These are phyloP conservation scores for Fopius arisanus DNA, from an alignment of 1,140 invertebrate genomes.

Conservation along the genomic window DNA sequence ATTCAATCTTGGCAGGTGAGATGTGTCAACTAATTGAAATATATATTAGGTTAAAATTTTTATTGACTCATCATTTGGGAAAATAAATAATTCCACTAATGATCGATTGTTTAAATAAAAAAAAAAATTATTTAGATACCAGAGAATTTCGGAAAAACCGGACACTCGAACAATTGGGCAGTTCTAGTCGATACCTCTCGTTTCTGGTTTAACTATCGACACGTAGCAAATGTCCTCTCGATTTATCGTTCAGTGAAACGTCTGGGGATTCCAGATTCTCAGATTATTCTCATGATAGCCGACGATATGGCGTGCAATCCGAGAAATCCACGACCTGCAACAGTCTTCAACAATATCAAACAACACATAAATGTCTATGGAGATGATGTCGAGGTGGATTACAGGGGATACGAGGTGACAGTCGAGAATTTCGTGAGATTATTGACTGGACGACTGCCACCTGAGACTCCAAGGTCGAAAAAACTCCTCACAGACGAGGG, in stretches of 20 bases:
- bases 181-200: constrained; percentile 97
- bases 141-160: constrained; percentile 60
- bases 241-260: constrained; percentile 98
- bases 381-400: constrained; percentile 99
- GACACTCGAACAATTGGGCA: constrained; percentile 99
- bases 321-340: constrained; percentile 95
- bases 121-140: constrained; percentile 53
- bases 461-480: constrained; percentile 94
- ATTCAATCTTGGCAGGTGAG: constrained; percentile 39
- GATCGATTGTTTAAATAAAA: too few relatives aligned
- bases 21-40: background rate
- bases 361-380: constrained; percentile 99
- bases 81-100: too few relatives aligned
- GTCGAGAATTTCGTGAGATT: constrained; percentile 98
- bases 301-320: constrained; percentile 99
- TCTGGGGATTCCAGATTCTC: constrained; percentile 95
- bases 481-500: constrained; percentile 94
- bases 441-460: constrained; percentile 88
- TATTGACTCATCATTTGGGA: too few relatives aligned
- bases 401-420: constrained; percentile 97
- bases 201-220: constrained; percentile 99
- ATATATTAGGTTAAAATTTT: too few relatives aligned
- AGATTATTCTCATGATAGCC: constrained; percentile 98
- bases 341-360: constrained; percentile 97
- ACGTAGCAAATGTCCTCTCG: constrained; percentile 98